phyloP scores from a whole-genome alignment of 1,140 invertebrate species.

The Mylabris phalerata region DNA sequence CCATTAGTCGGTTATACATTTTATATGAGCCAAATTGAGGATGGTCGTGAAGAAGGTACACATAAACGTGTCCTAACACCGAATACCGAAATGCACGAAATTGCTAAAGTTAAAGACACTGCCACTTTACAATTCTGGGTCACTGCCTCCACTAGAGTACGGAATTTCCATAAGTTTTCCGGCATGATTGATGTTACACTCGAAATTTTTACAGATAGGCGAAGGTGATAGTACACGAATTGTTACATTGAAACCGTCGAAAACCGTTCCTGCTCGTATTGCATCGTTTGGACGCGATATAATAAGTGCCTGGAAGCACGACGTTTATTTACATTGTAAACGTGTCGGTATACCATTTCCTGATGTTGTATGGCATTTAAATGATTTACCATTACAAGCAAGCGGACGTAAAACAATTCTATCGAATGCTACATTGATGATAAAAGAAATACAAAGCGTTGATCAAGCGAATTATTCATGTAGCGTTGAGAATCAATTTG shows the following conservation, averaged over 20 bases:
- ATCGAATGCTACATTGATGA: constrained; percentile 60
- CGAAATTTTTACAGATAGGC: constrained; percentile 49
- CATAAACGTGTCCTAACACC: constrained; percentile 62
- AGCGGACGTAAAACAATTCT: constrained; percentile 59
- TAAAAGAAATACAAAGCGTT: constrained; percentile 65
- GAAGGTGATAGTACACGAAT: constrained; percentile 72
- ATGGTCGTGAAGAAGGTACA: constrained; percentile 63
- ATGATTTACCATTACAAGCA: constrained; percentile 61
- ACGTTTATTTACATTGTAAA: constrained; percentile 69
- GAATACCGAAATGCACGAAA: constrained; percentile 61
- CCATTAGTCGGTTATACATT: constrained; percentile 71
- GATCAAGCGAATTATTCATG: constrained; percentile 91
- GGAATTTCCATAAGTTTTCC: neutral
- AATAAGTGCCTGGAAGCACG: constrained; percentile 77
- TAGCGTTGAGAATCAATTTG: constrained; percentile 73
- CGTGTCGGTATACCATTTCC: constrained; percentile 72
- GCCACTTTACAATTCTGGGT: constrained; percentile 75
- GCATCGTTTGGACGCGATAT: constrained; percentile 73
- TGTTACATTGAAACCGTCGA: constrained; percentile 67
- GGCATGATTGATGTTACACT: neutral
- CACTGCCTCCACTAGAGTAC: constrained; percentile 62
- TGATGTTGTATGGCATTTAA: constrained; percentile 66
- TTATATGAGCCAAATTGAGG: constrained; percentile 71
- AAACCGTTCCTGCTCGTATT: constrained; percentile 72
- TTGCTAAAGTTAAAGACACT: constrained; percentile 61